Conservation (phyloP, 2,113 vertebrate genomes). For the Bufo bufo region DNA sequence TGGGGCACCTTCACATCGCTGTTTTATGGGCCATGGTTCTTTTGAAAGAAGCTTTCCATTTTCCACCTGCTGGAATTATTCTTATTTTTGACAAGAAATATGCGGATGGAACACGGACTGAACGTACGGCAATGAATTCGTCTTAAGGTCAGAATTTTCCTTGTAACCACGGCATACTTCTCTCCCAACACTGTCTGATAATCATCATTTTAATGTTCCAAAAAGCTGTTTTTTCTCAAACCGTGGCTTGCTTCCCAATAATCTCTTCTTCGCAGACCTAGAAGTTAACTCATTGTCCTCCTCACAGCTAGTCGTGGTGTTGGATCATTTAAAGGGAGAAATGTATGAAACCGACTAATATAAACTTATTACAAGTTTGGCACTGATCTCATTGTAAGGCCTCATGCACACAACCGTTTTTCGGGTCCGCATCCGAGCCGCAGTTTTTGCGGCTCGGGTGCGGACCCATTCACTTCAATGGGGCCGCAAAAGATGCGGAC, state of each 20-base stretch:
- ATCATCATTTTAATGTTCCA: constrained; percentile 39
- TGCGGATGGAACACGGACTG: background rate
- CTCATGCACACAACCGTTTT: too few relatives aligned
- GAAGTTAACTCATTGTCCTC: constrained; percentile 12
- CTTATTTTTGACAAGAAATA: background rate
- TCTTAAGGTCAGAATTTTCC: constrained; percentile 23
- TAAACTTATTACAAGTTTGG: too few relatives aligned
- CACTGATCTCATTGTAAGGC: too few relatives aligned
- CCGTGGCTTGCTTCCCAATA: background rate
- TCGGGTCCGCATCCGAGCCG: too few relatives aligned
- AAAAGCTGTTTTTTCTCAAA: constrained; percentile 7
- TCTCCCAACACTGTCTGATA: constrained; percentile 4
- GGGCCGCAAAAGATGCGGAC: too few relatives aligned
- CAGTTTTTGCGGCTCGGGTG: too few relatives aligned
- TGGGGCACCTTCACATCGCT: background rate
- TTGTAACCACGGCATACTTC: background rate
- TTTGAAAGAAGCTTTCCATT: background rate
- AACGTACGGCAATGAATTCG: background rate
- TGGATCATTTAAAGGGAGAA: too few relatives aligned
- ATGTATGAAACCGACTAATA: too few relatives aligned
- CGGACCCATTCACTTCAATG: too few relatives aligned
- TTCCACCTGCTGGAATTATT: background rate
- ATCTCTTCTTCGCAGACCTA: background rate
- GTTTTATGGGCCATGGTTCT: background rate
- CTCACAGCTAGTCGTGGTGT: background rate